These are phyloP conservation scores for Netelia fuscicornis DNA, from an alignment of 2,888 invertebrate species.

Conservation along the genomic window DNA sequence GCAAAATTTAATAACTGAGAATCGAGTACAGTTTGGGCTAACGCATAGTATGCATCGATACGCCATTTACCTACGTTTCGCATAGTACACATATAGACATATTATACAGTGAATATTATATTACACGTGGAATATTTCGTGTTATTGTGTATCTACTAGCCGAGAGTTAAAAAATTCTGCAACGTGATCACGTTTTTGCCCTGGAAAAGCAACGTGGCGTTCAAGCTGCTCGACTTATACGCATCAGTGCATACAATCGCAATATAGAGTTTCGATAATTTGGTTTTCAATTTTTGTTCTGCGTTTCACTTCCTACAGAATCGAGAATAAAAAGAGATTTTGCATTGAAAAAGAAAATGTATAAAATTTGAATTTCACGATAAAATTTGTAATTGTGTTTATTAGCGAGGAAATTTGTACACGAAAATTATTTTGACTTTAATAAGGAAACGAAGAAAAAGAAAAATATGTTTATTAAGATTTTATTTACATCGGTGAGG, in stretches of 20 bases:
- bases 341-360: background rate
- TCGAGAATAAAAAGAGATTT: background rate
- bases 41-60: background rate
- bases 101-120: background rate
- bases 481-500: too few species aligned
- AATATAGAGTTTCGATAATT: background rate
- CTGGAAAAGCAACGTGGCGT: constrained; percentile 55
- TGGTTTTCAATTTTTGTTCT: constrained; percentile 5
- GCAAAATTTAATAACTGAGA: constrained; percentile 18
- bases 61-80: background rate
- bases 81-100: background rate
- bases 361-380: background rate
- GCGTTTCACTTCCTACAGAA: background rate
- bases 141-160: background rate
- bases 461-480: too few species aligned
- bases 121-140: background rate
- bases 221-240: constrained; percentile 41
- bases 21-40: background rate
- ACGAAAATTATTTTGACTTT: too few species aligned
- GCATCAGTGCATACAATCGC: constrained; percentile 12
- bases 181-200: constrained; percentile 41
- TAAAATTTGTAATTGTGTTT: background rate
- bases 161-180: constrained; percentile 5
- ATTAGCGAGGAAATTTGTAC: background rate
- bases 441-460: too few species aligned